phyloP scores from a whole-genome alignment of 2,113 vertebrate genomes.

The Tachuris rubrigastra region DNA sequence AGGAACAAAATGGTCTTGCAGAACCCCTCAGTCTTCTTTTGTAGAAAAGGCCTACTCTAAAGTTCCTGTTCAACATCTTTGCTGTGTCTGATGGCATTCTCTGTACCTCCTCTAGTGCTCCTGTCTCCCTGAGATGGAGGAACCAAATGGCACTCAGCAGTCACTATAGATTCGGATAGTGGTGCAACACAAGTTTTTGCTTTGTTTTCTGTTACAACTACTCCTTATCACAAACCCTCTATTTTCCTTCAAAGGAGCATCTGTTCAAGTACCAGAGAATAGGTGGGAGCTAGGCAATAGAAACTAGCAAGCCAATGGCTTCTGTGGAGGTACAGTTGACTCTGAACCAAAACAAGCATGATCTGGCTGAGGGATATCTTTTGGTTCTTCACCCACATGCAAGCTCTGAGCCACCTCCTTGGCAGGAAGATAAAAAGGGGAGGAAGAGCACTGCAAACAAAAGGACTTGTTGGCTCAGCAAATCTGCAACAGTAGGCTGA shows the following conservation, averaged over 20 bases:
- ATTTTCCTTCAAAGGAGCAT: background rate
- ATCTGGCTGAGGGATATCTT: background rate
- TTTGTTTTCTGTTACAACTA: background rate
- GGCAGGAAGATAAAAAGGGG: background rate
- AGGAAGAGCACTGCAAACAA: background rate
- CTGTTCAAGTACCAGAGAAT: background rate
- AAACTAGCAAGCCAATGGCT: background rate
- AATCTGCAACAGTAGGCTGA: background rate
- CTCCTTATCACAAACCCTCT: background rate
- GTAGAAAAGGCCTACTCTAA: background rate
- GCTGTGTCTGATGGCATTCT: background rate
- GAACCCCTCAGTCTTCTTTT: background rate
- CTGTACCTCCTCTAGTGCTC: background rate
- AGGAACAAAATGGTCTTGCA: background rate
- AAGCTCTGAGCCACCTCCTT: background rate
- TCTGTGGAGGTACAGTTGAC: background rate
- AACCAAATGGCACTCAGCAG: background rate
- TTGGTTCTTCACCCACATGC: fast-evolving
- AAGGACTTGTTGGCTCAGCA: background rate
- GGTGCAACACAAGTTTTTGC: background rate
- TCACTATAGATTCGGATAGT: background rate
- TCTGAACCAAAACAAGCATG: background rate
- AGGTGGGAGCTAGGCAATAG: background rate
- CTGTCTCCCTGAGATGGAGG: background rate
- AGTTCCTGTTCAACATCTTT: background rate